Evolutionary conservation across 2,113 vertebrate species (phyloP), one percentile per base, ranked within the genome.

Genomic region (Xenus cinereus): DNA sequence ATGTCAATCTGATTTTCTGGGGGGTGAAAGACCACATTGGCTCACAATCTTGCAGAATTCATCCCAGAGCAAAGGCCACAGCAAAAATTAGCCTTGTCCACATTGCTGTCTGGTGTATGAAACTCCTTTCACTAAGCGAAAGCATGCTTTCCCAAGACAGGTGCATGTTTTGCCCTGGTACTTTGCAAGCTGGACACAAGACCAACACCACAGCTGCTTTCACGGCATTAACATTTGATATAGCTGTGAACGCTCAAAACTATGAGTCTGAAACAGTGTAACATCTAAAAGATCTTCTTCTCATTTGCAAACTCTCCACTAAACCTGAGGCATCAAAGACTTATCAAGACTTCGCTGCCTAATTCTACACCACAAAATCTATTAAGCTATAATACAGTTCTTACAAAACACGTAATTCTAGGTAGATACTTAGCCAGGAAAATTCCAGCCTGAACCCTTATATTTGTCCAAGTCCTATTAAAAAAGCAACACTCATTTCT

Each of bases 331-430:
- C 30, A 87, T 7, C 8, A 51, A 69, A 63, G 14, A 75, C 35
- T 75, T 59, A 57, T 0, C 0, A 82, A 46, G 8, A 37, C 28
- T 21, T 46, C 27, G 26, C 33, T 76, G 20, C 11, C 22, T 13
- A 80, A 33, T 24, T 73, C 37, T 12, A 82, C 8, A 59, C 7
- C 12, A 50, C 26, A 75, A 43, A 77, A 87, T 48, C 20, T 18
- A 84, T 30, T 15, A 24, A 81, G 16, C 18, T 18, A 26, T 4
- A 63, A 14, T 32, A 45, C 0, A 59, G 23, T 23, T 93, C 66
- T 35, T 45, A 30, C 74, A 66, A 74, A 84, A 12, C 10, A 1
- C 28, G 2, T 33, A 85, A 56, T 57, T 66, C 37, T 32, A 81
- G 1, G 16, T 14, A 50, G 54, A 45, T 33, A 66, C 3, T 17